A percentile compares a stretch with the other conserved stretches of the same genome.
Evolutionary conservation across 1,140 invertebrate genomes (phyloP).

Genomic region (Carcinoscorpius rotundicauda): DNA sequence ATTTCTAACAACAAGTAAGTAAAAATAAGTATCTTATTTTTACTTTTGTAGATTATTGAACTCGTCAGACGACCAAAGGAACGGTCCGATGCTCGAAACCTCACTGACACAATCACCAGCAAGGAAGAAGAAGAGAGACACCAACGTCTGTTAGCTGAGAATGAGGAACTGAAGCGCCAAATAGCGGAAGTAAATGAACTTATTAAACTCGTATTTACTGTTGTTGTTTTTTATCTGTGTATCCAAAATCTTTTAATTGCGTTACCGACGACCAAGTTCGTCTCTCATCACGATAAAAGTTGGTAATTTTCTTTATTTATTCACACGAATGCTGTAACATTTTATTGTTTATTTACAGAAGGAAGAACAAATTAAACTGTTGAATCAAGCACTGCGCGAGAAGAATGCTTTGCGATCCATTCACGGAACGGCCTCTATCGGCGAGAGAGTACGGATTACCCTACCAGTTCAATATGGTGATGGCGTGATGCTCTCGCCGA

Average conservation of each 20-base stretch:
- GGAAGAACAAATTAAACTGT: slow-evolving; percentile 25
- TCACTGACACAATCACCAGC: slow-evolving; percentile 65
- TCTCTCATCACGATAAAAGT: slow-evolving; percentile 2
- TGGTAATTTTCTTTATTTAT: slow-evolving; percentile 2
- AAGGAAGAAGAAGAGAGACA: slow-evolving; percentile 91
- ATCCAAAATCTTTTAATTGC: not conserved
- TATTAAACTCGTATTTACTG: slow-evolving; percentile 4
- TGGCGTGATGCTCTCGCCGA: slow-evolving; percentile 14
- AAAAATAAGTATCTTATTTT: no score
- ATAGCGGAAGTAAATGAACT: slow-evolving; percentile 62
- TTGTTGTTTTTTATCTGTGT: not conserved
- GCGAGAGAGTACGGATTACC: slow-evolving; percentile 16
- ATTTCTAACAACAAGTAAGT: no score
- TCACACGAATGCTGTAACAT: not conserved
- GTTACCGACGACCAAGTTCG: not conserved
- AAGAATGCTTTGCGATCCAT: slow-evolving; percentile 7
- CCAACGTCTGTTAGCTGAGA: slow-evolving; percentile 84
- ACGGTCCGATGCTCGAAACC: slow-evolving; percentile 30
- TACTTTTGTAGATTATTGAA: slow-evolving; percentile 26
- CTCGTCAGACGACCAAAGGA: slow-evolving; percentile 30
- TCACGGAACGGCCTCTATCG: slow-evolving; percentile 9
- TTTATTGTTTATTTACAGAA: slow-evolving; percentile 15
- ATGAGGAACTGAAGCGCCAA: slow-evolving; percentile 88
- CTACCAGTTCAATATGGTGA: slow-evolving; percentile 13
- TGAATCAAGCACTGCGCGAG: slow-evolving; percentile 14